Evolutionary conservation across 2,113 vertebrate species (phyloP), one percentile per base, ranked within the genome.

Genomic region (Corythornis vintsioides): DNA sequence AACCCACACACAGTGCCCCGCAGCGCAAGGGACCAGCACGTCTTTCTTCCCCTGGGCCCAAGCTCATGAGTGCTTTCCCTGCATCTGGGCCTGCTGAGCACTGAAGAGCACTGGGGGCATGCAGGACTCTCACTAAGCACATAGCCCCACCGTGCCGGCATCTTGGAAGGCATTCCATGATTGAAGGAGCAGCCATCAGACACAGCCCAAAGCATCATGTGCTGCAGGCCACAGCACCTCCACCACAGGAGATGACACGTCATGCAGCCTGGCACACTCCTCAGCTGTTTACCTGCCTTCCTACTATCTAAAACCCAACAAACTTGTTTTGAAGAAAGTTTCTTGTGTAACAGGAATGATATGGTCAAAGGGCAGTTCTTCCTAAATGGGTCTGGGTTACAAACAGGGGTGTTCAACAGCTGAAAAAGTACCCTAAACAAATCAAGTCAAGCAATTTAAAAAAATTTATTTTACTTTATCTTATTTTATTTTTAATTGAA

Each of bases 161-260:
- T 40, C 73, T 35, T 50, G 15, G 20, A 70, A 31, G 17, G 16
- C 6, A 31, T 74, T 33, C 40, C 0, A 1, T 33, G 69, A 33
- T 38, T 72, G 22, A 19, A 4, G 7, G 61, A 76, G 50, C 35
- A 83, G 20, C 45, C 9, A 0, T 15, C 6, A 76, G 52, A 77
- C 15, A 29, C 8, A 80, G 59, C 66, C 60, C 33, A 4, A 1
- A 38, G 59, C 33, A 85, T 11, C 47, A 10, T 4, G 6, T 28
- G 25, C 42, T 50, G 75, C 52, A 75, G 57, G 67, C 19, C 13
- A n/a, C 42, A 82, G 53, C 38, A 24, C 20, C 31, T 52, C 29
- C 0, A 12, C 24, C 4, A 2, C 0, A 0, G 40, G 14, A 35
- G 33, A 22, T 2, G 11, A 67, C 9, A 13, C 1, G 0, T 87